Evolutionary conservation across 2,113 vertebrate species (phyloP).

Genomic region (Gila orcuttii): DNA sequence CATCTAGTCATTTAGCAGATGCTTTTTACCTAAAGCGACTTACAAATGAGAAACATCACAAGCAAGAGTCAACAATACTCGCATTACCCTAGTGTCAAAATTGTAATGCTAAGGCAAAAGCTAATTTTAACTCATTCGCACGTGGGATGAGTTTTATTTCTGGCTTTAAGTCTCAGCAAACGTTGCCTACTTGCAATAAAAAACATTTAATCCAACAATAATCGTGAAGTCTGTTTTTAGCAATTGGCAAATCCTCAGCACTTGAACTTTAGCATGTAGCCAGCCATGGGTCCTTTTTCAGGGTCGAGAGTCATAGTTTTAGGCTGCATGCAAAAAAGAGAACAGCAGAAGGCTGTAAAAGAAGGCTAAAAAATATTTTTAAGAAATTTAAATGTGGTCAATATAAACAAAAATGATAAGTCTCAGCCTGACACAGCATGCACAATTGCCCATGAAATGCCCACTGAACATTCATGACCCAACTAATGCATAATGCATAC

Average conservation of each 20-base stretch:
- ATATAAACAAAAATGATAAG: background rate
- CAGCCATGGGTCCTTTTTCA: background rate
- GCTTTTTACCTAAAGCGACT: background rate
- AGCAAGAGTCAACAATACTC: background rate
- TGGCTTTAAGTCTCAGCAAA: background rate
- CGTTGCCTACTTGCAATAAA: background rate
- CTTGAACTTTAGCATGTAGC: background rate
- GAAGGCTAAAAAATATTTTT: background rate
- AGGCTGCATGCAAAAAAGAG: background rate
- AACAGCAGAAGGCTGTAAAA: background rate
- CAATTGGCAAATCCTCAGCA: background rate
- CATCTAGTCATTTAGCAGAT: background rate
- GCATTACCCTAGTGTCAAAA: background rate
- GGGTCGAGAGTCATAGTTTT: background rate
- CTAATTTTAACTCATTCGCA: background rate
- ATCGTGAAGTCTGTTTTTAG: background rate
- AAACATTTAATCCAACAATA: background rate
- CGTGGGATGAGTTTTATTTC: background rate
- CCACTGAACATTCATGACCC: constrained; percentile 8
- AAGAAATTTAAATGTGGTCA: background rate
- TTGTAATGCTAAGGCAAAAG: background rate
- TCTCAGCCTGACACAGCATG: background rate
- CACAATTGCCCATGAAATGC: background rate
- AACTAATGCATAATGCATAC: background rate
- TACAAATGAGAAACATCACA: background rate